Percentiles rank a stretch among this genome's conserved stretches.
Conservation (phyloP, 2,888 invertebrate genomes). For the Acronicta alni region DNA sequence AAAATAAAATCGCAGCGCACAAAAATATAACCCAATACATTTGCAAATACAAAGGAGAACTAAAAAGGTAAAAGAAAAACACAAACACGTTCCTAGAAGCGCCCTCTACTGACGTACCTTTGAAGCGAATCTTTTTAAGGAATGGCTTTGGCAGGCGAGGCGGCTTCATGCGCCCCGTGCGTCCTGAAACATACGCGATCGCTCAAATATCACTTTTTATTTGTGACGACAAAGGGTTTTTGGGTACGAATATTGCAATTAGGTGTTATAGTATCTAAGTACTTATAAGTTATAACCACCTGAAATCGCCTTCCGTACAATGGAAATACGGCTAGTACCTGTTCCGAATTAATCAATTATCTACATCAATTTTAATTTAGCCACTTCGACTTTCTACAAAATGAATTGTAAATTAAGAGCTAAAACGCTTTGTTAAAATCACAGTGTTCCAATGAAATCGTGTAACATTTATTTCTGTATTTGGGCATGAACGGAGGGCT, state of each 20-base stretch:
- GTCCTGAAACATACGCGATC: constrained; percentile 73
- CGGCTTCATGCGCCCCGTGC: constrained; percentile 78
- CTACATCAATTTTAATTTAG: neutral
- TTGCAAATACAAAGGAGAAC: constrained; percentile 39
- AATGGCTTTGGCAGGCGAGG: constrained; percentile 79
- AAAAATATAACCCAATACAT: constrained; percentile 24
- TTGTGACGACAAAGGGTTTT: neutral
- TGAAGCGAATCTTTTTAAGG: constrained; percentile 83
- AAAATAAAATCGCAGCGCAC: constrained; percentile 20
- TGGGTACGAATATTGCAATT: neutral
- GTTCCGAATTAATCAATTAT: neutral
- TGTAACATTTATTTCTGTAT: constrained; percentile 28
- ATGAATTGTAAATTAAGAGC: neutral
- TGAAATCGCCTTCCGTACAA: neutral
- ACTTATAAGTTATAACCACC: neutral
- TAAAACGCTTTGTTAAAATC: constrained; percentile 10
- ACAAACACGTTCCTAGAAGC: constrained; percentile 56
- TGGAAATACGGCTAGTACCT: neutral
- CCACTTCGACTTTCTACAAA: neutral
- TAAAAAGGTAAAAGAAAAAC: constrained; percentile 35
- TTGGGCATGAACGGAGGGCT: constrained; percentile 30
- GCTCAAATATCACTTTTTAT: constrained; percentile 41
- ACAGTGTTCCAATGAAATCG: constrained; percentile 27
- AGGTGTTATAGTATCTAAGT: neutral
- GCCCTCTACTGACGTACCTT: constrained; percentile 85